These are phyloP conservation scores for Callocephalon fimbriatum DNA, from an alignment of 2,113 vertebrate species.

Conservation along the genomic window DNA sequence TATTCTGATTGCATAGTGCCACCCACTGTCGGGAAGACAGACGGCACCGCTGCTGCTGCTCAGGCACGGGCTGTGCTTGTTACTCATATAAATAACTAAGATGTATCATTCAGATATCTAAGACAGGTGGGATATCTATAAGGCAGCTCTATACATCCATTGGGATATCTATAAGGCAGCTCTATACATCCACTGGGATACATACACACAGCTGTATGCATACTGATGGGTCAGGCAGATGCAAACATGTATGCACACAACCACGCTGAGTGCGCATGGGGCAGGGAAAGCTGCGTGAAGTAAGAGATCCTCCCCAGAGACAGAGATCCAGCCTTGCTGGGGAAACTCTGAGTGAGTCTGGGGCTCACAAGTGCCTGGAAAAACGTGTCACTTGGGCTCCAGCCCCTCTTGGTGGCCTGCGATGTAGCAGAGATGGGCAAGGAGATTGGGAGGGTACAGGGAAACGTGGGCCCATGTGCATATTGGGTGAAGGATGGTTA, in stretches of 20 bases:
- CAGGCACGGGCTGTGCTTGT: not conserved
- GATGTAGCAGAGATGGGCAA: not conserved
- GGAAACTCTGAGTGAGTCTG: not conserved
- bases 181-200: not conserved
- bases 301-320: not conserved
- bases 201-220: too few species aligned
- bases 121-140: not conserved
- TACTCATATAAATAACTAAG: accelerated
- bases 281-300: not conserved
- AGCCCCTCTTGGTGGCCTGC: not conserved
- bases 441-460: not conserved
- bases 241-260: accelerated
- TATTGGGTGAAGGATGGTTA: not conserved
- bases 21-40: constrained; percentile 17
- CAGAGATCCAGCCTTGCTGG: not conserved
- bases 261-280: not conserved
- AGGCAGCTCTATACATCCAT: not conserved
- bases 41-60: not conserved
- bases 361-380: accelerated
- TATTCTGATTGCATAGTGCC: constrained; percentile 38
- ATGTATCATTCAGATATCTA: accelerated
- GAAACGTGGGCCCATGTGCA: accelerated
- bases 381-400: not conserved
- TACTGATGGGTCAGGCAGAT: not conserved
- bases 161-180: too few species aligned